These are phyloP conservation scores for Tarsius wallacei DNA, from an alignment of 2,797 vertebrate species.

Conservation along the genomic window DNA sequence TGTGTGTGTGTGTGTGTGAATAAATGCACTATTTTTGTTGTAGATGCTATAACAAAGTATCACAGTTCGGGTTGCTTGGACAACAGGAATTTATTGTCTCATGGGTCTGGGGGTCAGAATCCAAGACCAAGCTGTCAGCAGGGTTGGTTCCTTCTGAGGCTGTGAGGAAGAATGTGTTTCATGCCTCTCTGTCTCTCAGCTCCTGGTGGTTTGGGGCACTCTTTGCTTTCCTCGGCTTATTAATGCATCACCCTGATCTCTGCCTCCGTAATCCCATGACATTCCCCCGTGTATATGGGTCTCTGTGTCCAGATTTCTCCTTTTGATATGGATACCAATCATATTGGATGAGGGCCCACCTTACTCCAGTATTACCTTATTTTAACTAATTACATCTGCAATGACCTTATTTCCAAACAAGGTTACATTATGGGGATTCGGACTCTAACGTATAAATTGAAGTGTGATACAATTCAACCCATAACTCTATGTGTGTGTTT, in stretches of 20 bases:
- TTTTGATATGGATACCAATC: neutral
- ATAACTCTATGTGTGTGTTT: neutral
- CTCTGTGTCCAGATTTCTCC: neutral
- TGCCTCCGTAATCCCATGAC: accelerated
- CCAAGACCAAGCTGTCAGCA: neutral
- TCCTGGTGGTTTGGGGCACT: neutral
- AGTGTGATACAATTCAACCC: neutral
- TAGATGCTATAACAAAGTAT: neutral
- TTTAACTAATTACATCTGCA: neutral
- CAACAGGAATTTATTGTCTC: neutral
- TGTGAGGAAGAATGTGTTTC: neutral
- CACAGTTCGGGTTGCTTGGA: neutral
- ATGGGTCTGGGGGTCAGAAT: neutral
- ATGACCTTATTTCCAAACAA: neutral
- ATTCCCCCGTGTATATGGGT: neutral
- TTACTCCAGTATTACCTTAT: neutral
- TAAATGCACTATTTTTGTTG: neutral
- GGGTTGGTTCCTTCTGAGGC: neutral
- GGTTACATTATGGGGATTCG: neutral
- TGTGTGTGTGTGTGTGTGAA: too few species aligned
- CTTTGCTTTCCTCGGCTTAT: neutral
- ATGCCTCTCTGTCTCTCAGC: neutral
- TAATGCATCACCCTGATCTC: neutral
- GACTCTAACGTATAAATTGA: neutral
- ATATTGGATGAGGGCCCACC: neutral